Percentiles rank a stretch among this genome's conserved stretches.
These are phyloP conservation scores for rat (Rattus norvegicus) DNA, from an alignment of 2,113 vertebrate genomes.

Conservation along the genomic window DNA sequence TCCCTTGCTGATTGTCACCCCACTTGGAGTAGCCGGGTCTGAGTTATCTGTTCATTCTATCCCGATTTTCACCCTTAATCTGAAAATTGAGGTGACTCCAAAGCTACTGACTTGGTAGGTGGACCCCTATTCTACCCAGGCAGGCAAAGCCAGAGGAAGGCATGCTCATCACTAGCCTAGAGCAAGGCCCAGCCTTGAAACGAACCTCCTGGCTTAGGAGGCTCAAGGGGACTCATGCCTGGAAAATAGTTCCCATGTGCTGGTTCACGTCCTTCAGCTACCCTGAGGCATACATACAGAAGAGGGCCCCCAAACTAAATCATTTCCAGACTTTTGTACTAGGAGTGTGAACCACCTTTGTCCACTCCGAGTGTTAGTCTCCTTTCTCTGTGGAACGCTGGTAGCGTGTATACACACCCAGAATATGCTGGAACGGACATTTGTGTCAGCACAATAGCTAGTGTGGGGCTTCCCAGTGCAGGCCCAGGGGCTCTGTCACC, in stretches of 20 bases:
- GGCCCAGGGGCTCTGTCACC: background rate
- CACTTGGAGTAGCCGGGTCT: background rate
- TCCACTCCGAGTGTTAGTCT: too few relatives aligned
- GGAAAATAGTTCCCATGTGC: background rate
- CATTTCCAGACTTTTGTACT: background rate
- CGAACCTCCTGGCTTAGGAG: background rate
- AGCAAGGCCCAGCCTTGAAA: background rate
- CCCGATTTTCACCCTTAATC: background rate
- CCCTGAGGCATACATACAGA: background rate
- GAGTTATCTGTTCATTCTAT: background rate
- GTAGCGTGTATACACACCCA: too few relatives aligned
- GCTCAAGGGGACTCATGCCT: background rate
- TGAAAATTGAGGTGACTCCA: accelerated
- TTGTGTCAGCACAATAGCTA: background rate
- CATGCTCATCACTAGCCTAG: background rate
- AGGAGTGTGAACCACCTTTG: background rate
- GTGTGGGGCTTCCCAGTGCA: background rate
- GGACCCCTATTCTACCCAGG: background rate
- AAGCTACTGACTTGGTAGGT: background rate
- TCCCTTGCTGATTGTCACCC: background rate
- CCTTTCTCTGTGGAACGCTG: background rate
- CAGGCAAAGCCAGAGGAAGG: background rate
- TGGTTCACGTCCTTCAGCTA: background rate
- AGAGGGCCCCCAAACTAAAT: background rate
- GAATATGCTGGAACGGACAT: accelerated